Base-by-base conservation (phyloP, 2,888 invertebrate species). In the Anthrax anthrax region DNA sequence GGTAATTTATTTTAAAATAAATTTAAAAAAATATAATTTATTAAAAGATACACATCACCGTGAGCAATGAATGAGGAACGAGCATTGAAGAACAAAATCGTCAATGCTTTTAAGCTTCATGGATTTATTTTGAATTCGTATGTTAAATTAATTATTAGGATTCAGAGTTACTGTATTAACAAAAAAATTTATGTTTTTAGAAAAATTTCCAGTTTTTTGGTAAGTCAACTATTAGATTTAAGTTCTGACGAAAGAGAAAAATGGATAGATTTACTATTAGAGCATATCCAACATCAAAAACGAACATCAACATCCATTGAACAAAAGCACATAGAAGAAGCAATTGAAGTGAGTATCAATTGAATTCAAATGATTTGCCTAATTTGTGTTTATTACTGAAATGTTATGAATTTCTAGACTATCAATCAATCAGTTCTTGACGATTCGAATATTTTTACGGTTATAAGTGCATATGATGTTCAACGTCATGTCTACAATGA, bases 381-480 rank as follows among this genome's bases (percentile, higher is more conserved):
- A 32, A 27, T n/a, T 17, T 32, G 18, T 37, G 17, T 10, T 8
- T 29, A 16, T 2, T 13, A 18, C 14, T 16, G 18, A 38, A 29
- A 18, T 19, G 16, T 16, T 16, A 19, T 10, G 27, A 34, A 16
- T n/a, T 27, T 27, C n/a, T n/a, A 55, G 55, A 53, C 53, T 37
- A 40, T 50, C 12, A 43, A 47, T 3, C 29, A 47, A n/a, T 78
- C 78, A 14, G 67, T 77, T 18, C 80, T 82, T 58, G 77, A 78
- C 51, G 73, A 78, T 4, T 86, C 87, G 62, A 81, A 84, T 0
- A 63, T 85, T 0, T 72, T 91, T 17, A 80, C 74, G 58, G 78
- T 92, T 0, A 88, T 94, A 47, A 78, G 81, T 66, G 84, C 86
- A 0, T 91, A 85, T 60, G 77, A 80, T 44, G 76, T 88, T 19